Percentiles rank a stretch among this genome's conserved stretches.
phyloP scores from a whole-genome alignment of 1,140 invertebrate species.

The Rhopalosiphum padi region DNA sequence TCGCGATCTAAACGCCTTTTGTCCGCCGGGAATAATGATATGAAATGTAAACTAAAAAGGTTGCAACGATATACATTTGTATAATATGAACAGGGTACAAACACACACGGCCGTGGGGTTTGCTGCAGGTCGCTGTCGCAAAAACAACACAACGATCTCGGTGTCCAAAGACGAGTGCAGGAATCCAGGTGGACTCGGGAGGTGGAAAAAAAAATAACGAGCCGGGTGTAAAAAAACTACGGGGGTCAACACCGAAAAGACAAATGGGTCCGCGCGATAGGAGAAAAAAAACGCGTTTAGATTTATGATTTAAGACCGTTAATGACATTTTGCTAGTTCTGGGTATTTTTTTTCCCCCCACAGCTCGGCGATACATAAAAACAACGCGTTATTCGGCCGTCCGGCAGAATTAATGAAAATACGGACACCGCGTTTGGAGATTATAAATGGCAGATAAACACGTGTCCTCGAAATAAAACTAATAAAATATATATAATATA shows the following conservation, averaged over 20 bases:
- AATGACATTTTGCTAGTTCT: constrained; percentile 37
- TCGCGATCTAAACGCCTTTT: constrained; percentile 30
- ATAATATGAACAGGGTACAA: neutral
- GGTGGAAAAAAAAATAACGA: neutral
- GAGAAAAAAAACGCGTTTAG: constrained; percentile 31
- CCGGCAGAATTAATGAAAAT: neutral
- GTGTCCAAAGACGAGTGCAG: neutral
- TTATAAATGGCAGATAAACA: neutral
- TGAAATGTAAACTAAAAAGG: neutral
- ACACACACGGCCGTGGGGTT: no score
- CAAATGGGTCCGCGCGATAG: constrained; percentile 19
- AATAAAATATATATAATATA: neutral
- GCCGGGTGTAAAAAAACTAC: constrained; percentile 36
- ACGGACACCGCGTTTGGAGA: neutral
- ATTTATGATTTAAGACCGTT: constrained; percentile 35
- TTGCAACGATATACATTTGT: neutral
- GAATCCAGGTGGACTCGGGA: neutral
- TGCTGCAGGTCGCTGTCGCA: neutral
- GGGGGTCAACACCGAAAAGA: constrained; percentile 37
- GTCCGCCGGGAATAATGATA: neutral
- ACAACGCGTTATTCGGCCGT: neutral
- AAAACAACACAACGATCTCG: neutral
- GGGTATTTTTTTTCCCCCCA: neutral
- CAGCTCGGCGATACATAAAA: neutral
- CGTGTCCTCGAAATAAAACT: neutral